These are phyloP conservation scores for Pseudopleuronectes americanus DNA, from an alignment of 2,797 vertebrate genomes.

Conservation along the genomic window DNA sequence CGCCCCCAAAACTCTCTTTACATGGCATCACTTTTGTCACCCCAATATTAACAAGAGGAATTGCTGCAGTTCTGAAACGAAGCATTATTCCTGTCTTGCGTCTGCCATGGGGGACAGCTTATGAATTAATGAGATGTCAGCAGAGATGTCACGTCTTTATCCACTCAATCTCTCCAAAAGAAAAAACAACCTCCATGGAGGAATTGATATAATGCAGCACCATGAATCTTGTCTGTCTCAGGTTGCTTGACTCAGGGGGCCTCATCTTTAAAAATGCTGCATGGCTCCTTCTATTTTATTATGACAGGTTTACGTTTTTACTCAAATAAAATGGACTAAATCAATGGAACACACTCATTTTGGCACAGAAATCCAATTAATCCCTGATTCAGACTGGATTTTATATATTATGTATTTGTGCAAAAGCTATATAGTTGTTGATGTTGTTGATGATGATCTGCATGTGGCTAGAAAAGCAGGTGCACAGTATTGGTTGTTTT, in stretches of 20 bases:
- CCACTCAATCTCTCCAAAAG: constrained; percentile 65
- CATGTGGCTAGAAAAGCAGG: neutral
- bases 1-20: constrained; percentile 50
- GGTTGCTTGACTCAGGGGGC: constrained; percentile 30
- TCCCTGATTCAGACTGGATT: constrained; percentile 6
- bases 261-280: constrained; percentile 45
- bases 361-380: neutral
- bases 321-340: constrained; percentile 16
- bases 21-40: constrained; percentile 44
- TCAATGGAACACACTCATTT: constrained; percentile 9
- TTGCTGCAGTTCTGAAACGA: constrained; percentile 45
- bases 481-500: neutral
- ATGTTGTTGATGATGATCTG: neutral
- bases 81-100: constrained; percentile 54
- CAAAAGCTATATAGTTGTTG: neutral
- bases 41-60: constrained; percentile 57
- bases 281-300: constrained; percentile 31
- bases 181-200: constrained; percentile 35
- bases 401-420: neutral
- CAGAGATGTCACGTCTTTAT: constrained; percentile 73
- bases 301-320: constrained; percentile 35
- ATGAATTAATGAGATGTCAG: constrained; percentile 78
- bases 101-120: constrained; percentile 63
- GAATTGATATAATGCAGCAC: constrained; percentile 27
- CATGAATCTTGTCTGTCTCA: constrained; percentile 54